Evolutionary conservation across 2,888 invertebrate genomes (phyloP).

Genomic region (Sarcophaga rosellei): DNA sequence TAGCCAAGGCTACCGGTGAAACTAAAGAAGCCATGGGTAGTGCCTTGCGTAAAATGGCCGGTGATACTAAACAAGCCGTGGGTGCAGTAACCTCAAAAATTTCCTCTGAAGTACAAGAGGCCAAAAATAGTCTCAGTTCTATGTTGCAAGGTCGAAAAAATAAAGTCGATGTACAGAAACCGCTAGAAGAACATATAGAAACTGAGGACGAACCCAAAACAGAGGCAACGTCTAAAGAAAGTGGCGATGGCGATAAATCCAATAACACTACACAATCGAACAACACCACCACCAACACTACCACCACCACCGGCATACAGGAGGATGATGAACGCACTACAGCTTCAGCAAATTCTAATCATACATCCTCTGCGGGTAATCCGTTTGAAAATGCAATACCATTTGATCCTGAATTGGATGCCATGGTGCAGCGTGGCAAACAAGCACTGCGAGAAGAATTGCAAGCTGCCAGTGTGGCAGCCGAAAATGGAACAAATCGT

Average conservation of each 20-base stretch:
- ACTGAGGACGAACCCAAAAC: slow-evolving; percentile 33
- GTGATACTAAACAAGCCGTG: slow-evolving; percentile 67
- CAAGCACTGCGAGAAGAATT: slow-evolving; percentile 72
- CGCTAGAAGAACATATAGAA: slow-evolving; percentile 50
- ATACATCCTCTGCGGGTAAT: slow-evolving; percentile 74
- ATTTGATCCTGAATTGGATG: slow-evolving; percentile 74
- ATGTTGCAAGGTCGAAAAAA: slow-evolving; percentile 75
- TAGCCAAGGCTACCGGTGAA: slow-evolving; percentile 63
- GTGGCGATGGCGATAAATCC: slow-evolving; percentile 60
- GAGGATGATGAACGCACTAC: slow-evolving; percentile 80
- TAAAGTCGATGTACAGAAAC: slow-evolving; percentile 69
- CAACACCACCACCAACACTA: slow-evolving; percentile 70
- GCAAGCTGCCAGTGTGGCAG: slow-evolving; percentile 71
- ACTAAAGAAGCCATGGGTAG: slow-evolving; percentile 72
- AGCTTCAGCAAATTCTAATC: slow-evolving; percentile 79
- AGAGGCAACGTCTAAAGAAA: slow-evolving; percentile 64
- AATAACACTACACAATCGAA: slow-evolving; percentile 54
- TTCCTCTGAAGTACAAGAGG: slow-evolving; percentile 74
- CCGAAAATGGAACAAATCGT: slow-evolving; percentile 56
- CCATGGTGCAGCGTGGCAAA: slow-evolving; percentile 73
- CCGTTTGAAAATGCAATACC: slow-evolving; percentile 68
- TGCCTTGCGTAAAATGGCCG: slow-evolving; percentile 73
- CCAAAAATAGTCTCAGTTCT: slow-evolving; percentile 75
- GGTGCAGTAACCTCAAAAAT: slow-evolving; percentile 72
- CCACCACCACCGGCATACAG: slow-evolving; percentile 69